Conservation (phyloP, 2,797 vertebrate genomes). For the Epinephelus malabaricus region DNA sequence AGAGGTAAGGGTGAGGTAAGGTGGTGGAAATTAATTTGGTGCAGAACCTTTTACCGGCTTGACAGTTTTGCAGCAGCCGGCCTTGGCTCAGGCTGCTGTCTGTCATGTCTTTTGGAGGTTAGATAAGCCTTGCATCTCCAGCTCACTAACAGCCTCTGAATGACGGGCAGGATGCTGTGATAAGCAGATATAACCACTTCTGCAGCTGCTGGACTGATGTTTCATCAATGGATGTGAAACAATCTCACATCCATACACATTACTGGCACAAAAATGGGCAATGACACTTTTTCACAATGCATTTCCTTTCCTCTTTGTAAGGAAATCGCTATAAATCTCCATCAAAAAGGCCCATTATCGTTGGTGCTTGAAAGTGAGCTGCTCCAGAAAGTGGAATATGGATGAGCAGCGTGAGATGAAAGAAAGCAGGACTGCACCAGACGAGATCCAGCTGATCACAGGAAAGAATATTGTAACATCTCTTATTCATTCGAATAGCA, state of each 20-base stretch:
- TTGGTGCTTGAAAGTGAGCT: constrained; percentile 42
- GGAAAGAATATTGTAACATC: constrained; percentile 12
- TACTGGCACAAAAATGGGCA: constrained; percentile 27
- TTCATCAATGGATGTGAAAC: constrained; percentile 63
- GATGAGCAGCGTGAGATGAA: constrained; percentile 48
- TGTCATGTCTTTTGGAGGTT: constrained; percentile 63
- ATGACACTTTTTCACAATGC: constrained; percentile 20
- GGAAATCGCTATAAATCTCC: constrained; percentile 45
- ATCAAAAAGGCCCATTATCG: constrained; percentile 48
- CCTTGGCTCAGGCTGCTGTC: constrained; percentile 58
- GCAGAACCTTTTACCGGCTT: constrained; percentile 58
- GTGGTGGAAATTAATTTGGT: constrained; percentile 55
- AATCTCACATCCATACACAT: constrained; percentile 24
- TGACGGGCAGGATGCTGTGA: constrained; percentile 58
- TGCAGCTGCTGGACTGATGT: constrained; percentile 45
- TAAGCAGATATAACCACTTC: constrained; percentile 70
- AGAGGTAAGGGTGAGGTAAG: constrained; percentile 22
- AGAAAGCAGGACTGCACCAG: constrained; percentile 21
- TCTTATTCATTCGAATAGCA: constrained; percentile 35
- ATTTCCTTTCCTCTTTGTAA: constrained; percentile 37
- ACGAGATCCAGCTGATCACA: constrained; percentile 48
- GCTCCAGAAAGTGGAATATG: constrained; percentile 43
- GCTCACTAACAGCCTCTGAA: constrained; percentile 62
- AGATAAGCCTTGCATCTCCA: constrained; percentile 67
- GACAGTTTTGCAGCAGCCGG: constrained; percentile 53